Conservation (phyloP, 2,797 vertebrate species). For the Triplophysa yarkandensis region DNA sequence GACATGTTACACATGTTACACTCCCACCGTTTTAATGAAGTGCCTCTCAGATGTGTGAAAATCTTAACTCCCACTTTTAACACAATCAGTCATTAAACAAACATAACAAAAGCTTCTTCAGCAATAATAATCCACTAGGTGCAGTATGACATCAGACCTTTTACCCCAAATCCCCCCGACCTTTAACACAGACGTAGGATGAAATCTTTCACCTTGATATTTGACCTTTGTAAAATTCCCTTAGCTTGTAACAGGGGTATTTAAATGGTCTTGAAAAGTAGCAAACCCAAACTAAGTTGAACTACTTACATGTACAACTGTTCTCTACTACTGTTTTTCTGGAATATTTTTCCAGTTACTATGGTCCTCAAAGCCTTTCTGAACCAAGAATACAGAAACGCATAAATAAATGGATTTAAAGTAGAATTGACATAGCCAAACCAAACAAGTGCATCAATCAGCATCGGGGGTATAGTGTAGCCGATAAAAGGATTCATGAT, state of each 20-base stretch:
- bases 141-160: constrained; percentile 13
- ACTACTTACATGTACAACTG: constrained; percentile 24
- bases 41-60: constrained; percentile 21
- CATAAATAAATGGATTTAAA: constrained; percentile 55
- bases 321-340: constrained; percentile 48
- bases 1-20: constrained; percentile 5
- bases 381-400: constrained; percentile 53
- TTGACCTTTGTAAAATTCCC: neutral
- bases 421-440: constrained; percentile 54
- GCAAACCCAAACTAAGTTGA: neutral
- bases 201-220: neutral
- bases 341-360: constrained; percentile 44
- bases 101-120: neutral
- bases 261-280: too few relatives aligned
- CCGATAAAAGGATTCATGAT: constrained; percentile 48
- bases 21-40: too few relatives aligned
- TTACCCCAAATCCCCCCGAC: constrained; percentile 15
- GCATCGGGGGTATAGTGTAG: constrained; percentile 23
- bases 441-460: constrained; percentile 56
- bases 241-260: neutral
- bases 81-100: neutral
- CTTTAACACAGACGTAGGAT: neutral
- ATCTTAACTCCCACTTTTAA: constrained; percentile 9
- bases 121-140: constrained; percentile 8
- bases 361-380: constrained; percentile 48